Evolutionary conservation across 2,888 invertebrate genomes (phyloP).

Genomic region (Sthenelais limicola): DNA sequence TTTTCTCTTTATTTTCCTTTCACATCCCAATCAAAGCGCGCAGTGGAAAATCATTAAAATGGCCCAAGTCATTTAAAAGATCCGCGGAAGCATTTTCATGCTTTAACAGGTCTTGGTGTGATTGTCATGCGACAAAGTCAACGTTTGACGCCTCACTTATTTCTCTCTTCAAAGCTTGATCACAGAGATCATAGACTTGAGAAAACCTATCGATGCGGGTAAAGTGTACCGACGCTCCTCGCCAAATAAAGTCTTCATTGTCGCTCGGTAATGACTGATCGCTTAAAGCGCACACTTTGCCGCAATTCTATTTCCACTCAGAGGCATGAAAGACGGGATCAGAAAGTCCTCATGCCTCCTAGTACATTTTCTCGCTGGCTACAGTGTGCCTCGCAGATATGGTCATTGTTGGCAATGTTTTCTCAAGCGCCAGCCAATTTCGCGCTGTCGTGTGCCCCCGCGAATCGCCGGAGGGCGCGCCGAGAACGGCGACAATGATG

Average conservation of each 20-base stretch:
- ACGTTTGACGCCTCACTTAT: slow-evolving; percentile 36
- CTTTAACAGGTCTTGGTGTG: slow-evolving; percentile 14
- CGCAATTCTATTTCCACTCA: slow-evolving; percentile 36
- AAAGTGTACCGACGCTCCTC: slow-evolving; percentile 27
- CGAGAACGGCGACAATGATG: slow-evolving; percentile 15
- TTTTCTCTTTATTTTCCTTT: too few relatives aligned
- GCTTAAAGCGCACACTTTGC: slow-evolving; percentile 23
- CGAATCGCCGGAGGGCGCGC: slow-evolving; percentile 7
- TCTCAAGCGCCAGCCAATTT: slow-evolving; percentile 36
- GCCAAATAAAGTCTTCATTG: slow-evolving; percentile 26
- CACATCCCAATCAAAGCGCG: too few relatives aligned
- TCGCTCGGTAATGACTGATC: slow-evolving; percentile 29
- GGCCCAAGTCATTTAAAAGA: too few relatives aligned
- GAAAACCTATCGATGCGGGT: slow-evolving; percentile 35
- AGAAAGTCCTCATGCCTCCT: slow-evolving; percentile 38
- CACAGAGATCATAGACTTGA: slow-evolving; percentile 37
- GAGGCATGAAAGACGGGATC: slow-evolving; percentile 39
- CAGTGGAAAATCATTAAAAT: too few relatives aligned
- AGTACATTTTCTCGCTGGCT: slow-evolving; percentile 31
- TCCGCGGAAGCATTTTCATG: slow-evolving; percentile 18
- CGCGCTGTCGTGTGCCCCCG: slow-evolving; percentile 24
- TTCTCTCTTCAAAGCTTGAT: slow-evolving; percentile 31
- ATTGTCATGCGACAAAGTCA: slow-evolving; percentile 35
- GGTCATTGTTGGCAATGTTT: slow-evolving; percentile 33
- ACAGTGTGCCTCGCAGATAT: slow-evolving; percentile 18